phyloP scores from a whole-genome alignment of 2,113 vertebrate genomes.

The Onychostoma macrolepis region DNA sequence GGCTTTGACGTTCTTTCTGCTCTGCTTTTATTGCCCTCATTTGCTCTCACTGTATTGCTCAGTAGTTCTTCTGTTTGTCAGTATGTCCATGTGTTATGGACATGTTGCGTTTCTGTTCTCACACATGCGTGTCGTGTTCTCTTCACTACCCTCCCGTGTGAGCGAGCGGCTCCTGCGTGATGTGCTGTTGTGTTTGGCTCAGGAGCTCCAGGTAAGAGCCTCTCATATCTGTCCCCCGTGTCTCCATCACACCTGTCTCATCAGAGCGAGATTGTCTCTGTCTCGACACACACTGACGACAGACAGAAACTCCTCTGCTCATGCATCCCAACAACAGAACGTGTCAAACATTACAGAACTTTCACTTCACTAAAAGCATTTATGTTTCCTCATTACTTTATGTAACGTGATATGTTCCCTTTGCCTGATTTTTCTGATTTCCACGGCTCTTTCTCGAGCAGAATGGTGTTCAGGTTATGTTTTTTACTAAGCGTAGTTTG shows the following conservation, averaged over 20 bases:
- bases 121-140: constrained; percentile 70
- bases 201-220: constrained; percentile 55
- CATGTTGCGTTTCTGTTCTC: constrained; percentile 58
- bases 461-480: not conserved
- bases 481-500: too few relatives aligned
- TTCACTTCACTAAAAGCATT: not conserved
- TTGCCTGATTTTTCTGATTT: not conserved
- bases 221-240: not conserved
- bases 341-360: not conserved
- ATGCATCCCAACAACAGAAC: not conserved
- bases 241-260: not conserved
- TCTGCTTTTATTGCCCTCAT: not conserved
- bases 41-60: not conserved
- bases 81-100: constrained; percentile 14
- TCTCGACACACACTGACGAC: not conserved
- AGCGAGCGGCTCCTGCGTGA: constrained; percentile 18
- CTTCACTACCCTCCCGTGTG: constrained; percentile 65
- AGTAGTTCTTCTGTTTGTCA: not conserved
- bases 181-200: constrained; percentile 39
- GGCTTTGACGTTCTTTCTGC: constrained; percentile 5
- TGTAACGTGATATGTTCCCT: not conserved
- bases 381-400: not conserved
- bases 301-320: not conserved
- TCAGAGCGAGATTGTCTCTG: not conserved
- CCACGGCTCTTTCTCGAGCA: not conserved